A percentile compares a stretch with the other conserved stretches of the same genome.
Evolutionary conservation across 1,140 invertebrate species (phyloP).

Genomic region (Micrasema minimum): DNA sequence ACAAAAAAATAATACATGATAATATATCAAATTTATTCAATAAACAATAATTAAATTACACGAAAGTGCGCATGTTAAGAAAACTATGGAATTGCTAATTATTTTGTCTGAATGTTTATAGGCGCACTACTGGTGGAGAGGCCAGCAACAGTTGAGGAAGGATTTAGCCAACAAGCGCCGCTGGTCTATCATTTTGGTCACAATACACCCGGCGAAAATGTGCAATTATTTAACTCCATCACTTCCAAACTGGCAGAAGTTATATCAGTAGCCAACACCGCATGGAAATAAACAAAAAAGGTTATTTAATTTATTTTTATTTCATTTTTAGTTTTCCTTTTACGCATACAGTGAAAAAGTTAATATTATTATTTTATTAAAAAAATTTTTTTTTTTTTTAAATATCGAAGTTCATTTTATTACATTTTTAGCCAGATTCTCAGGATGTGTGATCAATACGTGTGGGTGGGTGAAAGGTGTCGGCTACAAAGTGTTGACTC

Average conservation of each 20-base stretch:
- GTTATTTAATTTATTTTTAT: no score
- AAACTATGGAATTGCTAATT: not conserved
- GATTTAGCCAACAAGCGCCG: slow-evolving; percentile 91
- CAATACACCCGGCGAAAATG: slow-evolving; percentile 80
- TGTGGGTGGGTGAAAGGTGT: slow-evolving; percentile 96
- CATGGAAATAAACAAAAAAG: slow-evolving; percentile 87
- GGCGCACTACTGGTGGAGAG: slow-evolving; percentile 90
- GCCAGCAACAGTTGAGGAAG: slow-evolving; percentile 91
- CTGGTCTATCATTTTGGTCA: slow-evolving; percentile 96
- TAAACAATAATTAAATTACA: no score
- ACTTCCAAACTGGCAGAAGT: slow-evolving; percentile 87
- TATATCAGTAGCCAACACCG: slow-evolving; percentile 85
- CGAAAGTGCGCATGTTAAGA: no score
- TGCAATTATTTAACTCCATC: slow-evolving; percentile 87
- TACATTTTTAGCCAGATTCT: slow-evolving; percentile 75
- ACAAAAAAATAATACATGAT: no score
- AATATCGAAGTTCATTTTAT: no score
- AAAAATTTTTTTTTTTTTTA: no score
- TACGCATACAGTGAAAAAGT: no score
- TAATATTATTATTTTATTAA: no score
- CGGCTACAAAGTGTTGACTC: slow-evolving; percentile 85
- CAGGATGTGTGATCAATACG: slow-evolving; percentile 98
- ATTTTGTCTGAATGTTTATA: slow-evolving; percentile 55
- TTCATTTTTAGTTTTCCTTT: no score
- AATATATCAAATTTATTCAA: no score